A percentile compares a stretch with the other conserved stretches of the same genome.
Conservation (phyloP, 2,113 vertebrate genomes). For the Hippocampus mohnikei region DNA sequence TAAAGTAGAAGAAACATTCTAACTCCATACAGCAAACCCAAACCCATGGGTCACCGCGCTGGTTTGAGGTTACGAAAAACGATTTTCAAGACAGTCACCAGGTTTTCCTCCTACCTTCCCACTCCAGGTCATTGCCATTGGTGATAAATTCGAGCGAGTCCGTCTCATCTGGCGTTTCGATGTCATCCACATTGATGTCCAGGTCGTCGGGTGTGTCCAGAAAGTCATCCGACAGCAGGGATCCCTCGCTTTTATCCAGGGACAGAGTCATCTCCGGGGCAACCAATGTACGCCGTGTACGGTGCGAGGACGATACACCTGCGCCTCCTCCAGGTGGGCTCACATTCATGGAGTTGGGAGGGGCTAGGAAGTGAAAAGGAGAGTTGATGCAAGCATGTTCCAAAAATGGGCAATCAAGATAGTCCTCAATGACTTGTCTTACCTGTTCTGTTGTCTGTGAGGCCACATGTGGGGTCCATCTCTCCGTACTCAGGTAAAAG, state of each 20-base stretch:
- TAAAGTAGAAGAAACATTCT: too few species aligned
- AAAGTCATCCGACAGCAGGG: slow-evolving; percentile 90
- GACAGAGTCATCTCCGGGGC: slow-evolving; percentile 97
- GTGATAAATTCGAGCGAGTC: slow-evolving; percentile 94
- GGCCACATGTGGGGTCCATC: slow-evolving; percentile 81
- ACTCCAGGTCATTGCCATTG: slow-evolving; percentile 91
- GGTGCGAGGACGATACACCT: slow-evolving; percentile 64
- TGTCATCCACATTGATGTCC: slow-evolving; percentile 95
- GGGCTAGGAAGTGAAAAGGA: slow-evolving; percentile 68
- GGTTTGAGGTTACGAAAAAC: not conserved
- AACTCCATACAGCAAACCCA: too few species aligned
- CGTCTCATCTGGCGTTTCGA: slow-evolving; percentile 92
- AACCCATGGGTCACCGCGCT: not conserved
- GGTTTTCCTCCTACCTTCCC: slow-evolving; percentile 83
- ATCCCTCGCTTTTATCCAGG: slow-evolving; percentile 94
- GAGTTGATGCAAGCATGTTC: not conserved
- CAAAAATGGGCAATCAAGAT: not conserved
- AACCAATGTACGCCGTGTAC: slow-evolving; percentile 85
- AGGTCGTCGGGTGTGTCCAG: slow-evolving; percentile 92
- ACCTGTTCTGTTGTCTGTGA: slow-evolving; percentile 80
- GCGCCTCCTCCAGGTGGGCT: slow-evolving; percentile 50
- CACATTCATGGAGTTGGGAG: slow-evolving; percentile 80
- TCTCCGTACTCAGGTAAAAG: slow-evolving; percentile 85
- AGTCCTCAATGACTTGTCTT: slow-evolving; percentile 58
- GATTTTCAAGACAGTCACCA: not conserved